phyloP scores from a whole-genome alignment of 2,888 invertebrate species.

The Axea sp. region DNA sequence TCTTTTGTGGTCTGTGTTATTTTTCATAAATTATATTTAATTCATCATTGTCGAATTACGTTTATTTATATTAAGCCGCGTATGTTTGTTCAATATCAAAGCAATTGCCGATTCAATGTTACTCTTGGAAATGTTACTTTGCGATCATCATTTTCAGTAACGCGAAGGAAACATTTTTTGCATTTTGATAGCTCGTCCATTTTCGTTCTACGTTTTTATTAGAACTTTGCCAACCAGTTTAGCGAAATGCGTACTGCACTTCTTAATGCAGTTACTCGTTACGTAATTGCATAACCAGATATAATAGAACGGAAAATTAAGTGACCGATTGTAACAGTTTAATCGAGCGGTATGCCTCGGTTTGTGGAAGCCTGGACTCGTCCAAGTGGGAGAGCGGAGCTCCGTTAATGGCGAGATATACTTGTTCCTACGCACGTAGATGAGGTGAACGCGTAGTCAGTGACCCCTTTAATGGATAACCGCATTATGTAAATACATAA shows the following conservation, averaged over 20 bases:
- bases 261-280: constrained; percentile 7
- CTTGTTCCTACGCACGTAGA: constrained; percentile 43
- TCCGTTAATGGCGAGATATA: constrained; percentile 39
- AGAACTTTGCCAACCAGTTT: no score
- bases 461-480: constrained; percentile 58
- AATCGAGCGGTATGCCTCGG: constrained; percentile 29
- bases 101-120: no score
- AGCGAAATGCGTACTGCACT: constrained; percentile 10
- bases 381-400: constrained; percentile 6
- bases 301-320: constrained; percentile 32
- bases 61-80: no score
- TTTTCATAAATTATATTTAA: no score
- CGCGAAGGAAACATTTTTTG: no score
- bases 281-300: constrained; percentile 19
- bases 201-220: no score
- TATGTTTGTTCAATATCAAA: no score
- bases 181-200: no score
- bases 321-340: constrained; percentile 49
- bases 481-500: constrained; percentile 69
- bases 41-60: no score
- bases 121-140: no score
- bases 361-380: constrained; percentile 23
- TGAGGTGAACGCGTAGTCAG: constrained; percentile 50
- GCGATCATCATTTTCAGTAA: no score
- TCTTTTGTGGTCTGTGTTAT: no score